phyloP scores from a whole-genome alignment of 2,888 invertebrate species.

The Apoda limacodes region DNA sequence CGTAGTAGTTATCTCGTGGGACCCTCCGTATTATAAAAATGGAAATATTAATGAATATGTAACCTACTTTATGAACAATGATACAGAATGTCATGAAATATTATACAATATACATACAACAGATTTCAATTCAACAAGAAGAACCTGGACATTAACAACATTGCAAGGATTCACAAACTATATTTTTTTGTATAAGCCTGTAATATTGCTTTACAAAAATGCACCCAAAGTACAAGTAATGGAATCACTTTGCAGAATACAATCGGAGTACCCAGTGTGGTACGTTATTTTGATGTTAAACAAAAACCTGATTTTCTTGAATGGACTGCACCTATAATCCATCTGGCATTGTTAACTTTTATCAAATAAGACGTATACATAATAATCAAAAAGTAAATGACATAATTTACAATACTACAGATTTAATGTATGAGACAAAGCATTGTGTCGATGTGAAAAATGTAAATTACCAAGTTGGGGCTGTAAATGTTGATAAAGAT shows the following conservation, averaged over 20 bases:
- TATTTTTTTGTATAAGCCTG: slow-evolving; percentile 76
- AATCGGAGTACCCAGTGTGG: slow-evolving; percentile 71
- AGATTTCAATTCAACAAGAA: slow-evolving; percentile 27
- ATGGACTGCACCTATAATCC: slow-evolving; percentile 63
- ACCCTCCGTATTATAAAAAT: slow-evolving; percentile 77
- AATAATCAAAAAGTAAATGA: slow-evolving; percentile 29
- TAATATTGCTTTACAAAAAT: slow-evolving; percentile 69
- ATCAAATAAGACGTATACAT: slow-evolving; percentile 61
- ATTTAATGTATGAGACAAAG: slow-evolving; percentile 27
- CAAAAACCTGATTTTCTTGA: slow-evolving; percentile 37
- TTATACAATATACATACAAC: no score
- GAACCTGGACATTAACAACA: slow-evolving; percentile 32
- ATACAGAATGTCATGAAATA: no score
- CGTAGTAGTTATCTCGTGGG: slow-evolving; percentile 74
- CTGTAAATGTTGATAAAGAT: slow-evolving; percentile 50
- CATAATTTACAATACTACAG: slow-evolving; percentile 37
- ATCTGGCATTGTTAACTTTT: slow-evolving; percentile 68
- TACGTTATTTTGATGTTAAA: slow-evolving; percentile 34
- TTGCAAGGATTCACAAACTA: slow-evolving; percentile 76
- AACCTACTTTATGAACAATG: slow-evolving; percentile 52
- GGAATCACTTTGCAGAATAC: slow-evolving; percentile 67
- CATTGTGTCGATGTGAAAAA: slow-evolving; percentile 34
- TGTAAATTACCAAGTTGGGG: slow-evolving; percentile 52
- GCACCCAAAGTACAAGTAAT: slow-evolving; percentile 67
- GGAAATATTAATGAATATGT: slow-evolving; percentile 79